Evolutionary conservation across 2,113 vertebrate species (phyloP).

Genomic region (Prionailurus viverrinus): DNA sequence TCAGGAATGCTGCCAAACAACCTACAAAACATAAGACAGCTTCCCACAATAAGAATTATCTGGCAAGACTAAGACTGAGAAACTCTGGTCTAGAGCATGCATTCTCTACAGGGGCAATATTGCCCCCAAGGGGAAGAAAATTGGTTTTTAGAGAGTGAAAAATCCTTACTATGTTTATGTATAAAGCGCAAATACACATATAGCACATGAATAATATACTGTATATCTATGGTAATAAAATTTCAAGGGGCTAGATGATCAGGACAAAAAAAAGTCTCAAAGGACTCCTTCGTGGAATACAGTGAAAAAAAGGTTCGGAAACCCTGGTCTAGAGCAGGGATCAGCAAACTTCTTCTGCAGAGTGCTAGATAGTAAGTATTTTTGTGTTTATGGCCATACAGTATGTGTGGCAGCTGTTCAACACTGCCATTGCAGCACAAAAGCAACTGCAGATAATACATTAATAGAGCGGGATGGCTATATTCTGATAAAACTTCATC

Average conservation of each 20-base stretch:
- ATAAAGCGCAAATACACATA: background rate
- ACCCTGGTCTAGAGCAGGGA: background rate
- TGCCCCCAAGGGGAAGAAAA: background rate
- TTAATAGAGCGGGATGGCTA: background rate
- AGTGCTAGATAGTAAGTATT: background rate
- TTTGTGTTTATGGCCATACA: background rate
- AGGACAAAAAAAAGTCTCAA: background rate
- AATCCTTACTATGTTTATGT: background rate
- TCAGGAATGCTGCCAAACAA: background rate
- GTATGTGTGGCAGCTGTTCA: background rate
- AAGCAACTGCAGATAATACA: background rate
- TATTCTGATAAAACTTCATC: constrained; percentile 12
- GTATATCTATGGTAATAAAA: background rate
- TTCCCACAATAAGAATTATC: background rate
- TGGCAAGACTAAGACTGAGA: background rate
- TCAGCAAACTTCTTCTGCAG: background rate
- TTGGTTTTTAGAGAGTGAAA: background rate
- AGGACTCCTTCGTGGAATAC: background rate
- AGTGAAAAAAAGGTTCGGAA: background rate
- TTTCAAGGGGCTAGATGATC: background rate
- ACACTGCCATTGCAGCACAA: background rate
- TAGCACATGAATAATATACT: background rate
- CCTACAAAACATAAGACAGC: background rate
- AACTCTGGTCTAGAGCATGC: background rate
- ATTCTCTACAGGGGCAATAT: background rate